phyloP scores from a whole-genome alignment of 2,113 vertebrate species.

The Tachysurus vachellii region DNA sequence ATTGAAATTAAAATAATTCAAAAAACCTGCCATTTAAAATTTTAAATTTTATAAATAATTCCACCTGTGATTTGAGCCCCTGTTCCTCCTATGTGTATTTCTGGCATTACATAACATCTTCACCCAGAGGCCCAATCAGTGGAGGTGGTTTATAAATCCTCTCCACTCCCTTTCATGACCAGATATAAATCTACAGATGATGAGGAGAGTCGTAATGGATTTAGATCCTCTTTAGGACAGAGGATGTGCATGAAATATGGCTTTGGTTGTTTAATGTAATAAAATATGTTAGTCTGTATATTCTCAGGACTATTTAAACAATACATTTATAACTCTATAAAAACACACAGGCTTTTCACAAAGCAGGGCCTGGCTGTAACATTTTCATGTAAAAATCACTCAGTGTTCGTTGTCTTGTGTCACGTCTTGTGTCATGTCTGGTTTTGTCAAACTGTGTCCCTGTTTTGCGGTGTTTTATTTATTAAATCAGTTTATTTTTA shows the following conservation, averaged over 20 bases:
- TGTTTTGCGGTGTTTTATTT: too few relatives aligned
- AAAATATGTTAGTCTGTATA: not conserved
- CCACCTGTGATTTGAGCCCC: slow-evolving; percentile 48
- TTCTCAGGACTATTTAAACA: not conserved
- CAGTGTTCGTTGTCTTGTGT: not conserved
- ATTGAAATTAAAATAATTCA: not conserved
- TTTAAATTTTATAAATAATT: not conserved
- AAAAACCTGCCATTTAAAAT: not conserved
- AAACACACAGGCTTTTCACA: too few relatives aligned
- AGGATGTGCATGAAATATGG: not conserved
- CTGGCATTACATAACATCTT: slow-evolving; percentile 59
- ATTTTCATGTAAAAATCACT: not conserved
- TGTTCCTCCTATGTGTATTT: slow-evolving; percentile 13
- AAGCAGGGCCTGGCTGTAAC: not conserved
- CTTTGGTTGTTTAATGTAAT: not conserved
- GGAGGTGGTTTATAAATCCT: slow-evolving; percentile 71
- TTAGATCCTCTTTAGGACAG: slow-evolving; percentile 2
- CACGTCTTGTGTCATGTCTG: too few relatives aligned
- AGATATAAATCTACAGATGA: slow-evolving; percentile 72
- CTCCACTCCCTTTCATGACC: slow-evolving; percentile 74
- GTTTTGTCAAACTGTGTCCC: too few relatives aligned
- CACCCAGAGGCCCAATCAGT: slow-evolving; percentile 62
- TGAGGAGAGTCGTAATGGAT: slow-evolving; percentile 16
- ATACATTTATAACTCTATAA: not conserved
- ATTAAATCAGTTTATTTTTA: too few relatives aligned